Evolutionary conservation across 1,140 invertebrate genomes (phyloP).

Genomic region (Atta texana): DNA sequence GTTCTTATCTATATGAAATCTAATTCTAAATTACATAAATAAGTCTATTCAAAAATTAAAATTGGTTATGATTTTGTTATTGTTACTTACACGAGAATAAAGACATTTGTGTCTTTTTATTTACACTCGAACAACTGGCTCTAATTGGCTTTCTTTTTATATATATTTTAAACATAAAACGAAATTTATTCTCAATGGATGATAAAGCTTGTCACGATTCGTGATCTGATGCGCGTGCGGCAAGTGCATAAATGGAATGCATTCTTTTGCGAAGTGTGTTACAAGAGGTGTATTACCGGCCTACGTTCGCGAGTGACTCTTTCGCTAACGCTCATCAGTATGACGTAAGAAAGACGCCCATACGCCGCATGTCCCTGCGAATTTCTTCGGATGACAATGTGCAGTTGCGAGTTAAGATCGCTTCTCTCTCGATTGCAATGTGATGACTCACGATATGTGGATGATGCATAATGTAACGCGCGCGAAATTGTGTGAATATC

Average conservation of each 20-base stretch:
- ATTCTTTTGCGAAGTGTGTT: slow-evolving; percentile 60
- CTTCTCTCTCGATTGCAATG: slow-evolving; percentile 5
- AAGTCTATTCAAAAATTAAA: no score
- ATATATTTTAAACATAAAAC: background rate
- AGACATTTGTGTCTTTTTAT: no score
- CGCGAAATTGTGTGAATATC: background rate
- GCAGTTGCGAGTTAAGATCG: slow-evolving; percentile 8
- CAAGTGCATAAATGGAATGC: slow-evolving; percentile 65
- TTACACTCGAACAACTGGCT: no score
- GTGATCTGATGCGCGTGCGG: slow-evolving; percentile 26
- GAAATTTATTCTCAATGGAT: background rate
- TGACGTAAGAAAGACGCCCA: slow-evolving; percentile 69
- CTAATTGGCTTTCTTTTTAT: no score
- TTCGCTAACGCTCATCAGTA: slow-evolving; percentile 59
- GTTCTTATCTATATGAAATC: no score
- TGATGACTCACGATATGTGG: slow-evolving; percentile 45
- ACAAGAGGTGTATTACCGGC: slow-evolving; percentile 37
- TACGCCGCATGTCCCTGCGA: slow-evolving; percentile 43
- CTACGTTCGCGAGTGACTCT: slow-evolving; percentile 56
- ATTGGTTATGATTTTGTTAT: no score
- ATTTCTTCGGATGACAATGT: slow-evolving; percentile 52
- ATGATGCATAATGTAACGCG: background rate
- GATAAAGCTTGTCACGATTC: background rate
- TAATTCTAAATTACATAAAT: no score
- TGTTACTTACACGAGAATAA: no score